Conservation (phyloP, 2,888 invertebrate species). For the Parapristionchus giblindavisi region DNA sequence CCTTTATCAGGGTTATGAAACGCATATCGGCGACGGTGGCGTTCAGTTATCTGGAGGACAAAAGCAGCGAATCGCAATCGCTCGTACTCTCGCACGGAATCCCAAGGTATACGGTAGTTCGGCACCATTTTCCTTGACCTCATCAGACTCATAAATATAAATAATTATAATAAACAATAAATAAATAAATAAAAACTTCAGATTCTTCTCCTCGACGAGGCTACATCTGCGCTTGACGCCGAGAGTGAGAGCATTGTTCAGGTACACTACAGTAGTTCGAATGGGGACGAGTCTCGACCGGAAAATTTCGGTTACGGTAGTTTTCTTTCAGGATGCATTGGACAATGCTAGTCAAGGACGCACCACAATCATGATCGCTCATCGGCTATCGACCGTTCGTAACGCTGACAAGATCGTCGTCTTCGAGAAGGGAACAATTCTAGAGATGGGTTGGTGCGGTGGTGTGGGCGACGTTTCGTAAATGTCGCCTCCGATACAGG, state of each 20-base stretch:
- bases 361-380: constrained; percentile 36
- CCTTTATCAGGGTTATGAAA: constrained; percentile 43
- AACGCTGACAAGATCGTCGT: constrained; percentile 37
- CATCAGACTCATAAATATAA: background rate
- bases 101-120: constrained; percentile 21
- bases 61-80: constrained; percentile 46
- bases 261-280: background rate
- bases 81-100: constrained; percentile 38
- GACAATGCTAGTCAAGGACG: constrained; percentile 27
- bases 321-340: constrained; percentile 21
- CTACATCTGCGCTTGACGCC: constrained; percentile 30
- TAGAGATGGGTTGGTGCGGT: constrained; percentile 30
- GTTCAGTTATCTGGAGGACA: constrained; percentile 49
- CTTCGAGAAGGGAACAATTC: constrained; percentile 32
- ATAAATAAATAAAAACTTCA: background rate
- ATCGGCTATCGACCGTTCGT: constrained; percentile 29
- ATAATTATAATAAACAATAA: background rate
- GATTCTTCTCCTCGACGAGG: constrained; percentile 36
- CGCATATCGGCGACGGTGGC: constrained; percentile 51
- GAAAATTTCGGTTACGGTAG: too few species aligned
- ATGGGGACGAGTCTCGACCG: too few species aligned
- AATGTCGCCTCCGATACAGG: constrained; percentile 15
- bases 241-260: constrained; percentile 34
- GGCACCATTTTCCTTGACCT: background rate
- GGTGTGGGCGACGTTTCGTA: too few species aligned